Base-by-base conservation (phyloP, 2,888 invertebrate species). In the Trypoxylon attenuatum region DNA sequence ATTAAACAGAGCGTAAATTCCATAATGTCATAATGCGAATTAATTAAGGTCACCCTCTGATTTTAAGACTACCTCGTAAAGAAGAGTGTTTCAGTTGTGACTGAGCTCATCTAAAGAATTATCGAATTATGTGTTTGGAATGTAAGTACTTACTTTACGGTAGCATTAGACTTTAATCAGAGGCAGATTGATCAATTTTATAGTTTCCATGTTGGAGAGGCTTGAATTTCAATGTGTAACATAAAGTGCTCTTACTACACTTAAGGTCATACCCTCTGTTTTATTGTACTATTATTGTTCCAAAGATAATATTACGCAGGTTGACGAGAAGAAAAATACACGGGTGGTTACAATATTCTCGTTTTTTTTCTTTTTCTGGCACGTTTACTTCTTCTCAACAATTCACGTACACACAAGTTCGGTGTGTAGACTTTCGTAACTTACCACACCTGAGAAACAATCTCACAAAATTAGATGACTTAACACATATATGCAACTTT, bases 1-100 rank as follows among this genome's bases (percentile, higher is more conserved):
- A 71, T 69, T 58, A 73, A 65, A 63, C 54, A 50, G 33, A 55
- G 38, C 43, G 57, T 50, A 10, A 60, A 55, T 43, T 57, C 53
- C 27, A 65, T 65, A 59, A 22, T 46, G 51, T n/a, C 46, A 0
- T 47, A 38, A 57, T 56, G 27, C 49, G 51, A 68, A 52, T 58
- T 45, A 51, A 41, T 69, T 38, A 27, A 43, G 29, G 22, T 41
- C 51, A 23, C 42, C 53, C 45, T 51, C 39, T 8, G 15, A n/a
- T 16, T 41, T 46, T 63, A 72, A 13, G 38, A 19, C 45, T 58
- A 63, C 8, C 46, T 71, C 58, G 54, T 59, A 63, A 53, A 52
- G 49, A 55, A 27, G 16, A 45, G 38, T 6, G 43, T 41, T 41
- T 47, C 53, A 52, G 41, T 50, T 53, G 43, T 61, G 54, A 57